phyloP scores from a whole-genome alignment of 2,888 invertebrate genomes.

The Ischnus inquisitorius region DNA sequence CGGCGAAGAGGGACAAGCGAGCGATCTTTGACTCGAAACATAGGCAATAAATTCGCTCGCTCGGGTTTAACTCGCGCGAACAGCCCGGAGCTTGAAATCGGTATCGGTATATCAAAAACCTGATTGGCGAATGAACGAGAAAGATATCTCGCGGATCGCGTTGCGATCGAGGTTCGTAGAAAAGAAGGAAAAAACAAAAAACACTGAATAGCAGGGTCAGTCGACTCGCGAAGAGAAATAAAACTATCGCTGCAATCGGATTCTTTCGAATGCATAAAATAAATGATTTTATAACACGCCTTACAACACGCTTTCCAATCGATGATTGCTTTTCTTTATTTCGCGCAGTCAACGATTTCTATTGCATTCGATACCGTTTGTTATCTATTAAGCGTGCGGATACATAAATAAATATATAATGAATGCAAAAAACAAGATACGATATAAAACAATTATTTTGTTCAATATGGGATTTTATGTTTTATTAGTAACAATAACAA shows the following conservation, averaged over 20 bases:
- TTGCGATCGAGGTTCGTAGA: conserved; percentile 21
- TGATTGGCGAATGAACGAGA: conserved; percentile 20
- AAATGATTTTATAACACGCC: neutral
- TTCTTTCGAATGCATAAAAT: conserved; percentile 23
- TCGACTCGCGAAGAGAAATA: neutral
- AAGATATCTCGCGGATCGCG: neutral
- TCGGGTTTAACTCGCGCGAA: no score
- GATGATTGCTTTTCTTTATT: no score
- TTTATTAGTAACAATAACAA: no score
- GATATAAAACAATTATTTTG: no score
- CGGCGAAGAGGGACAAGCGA: neutral
- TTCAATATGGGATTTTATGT: no score
- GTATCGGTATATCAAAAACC: neutral
- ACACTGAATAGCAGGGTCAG: neutral
- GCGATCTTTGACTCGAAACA: neutral
- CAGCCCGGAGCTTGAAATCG: neutral
- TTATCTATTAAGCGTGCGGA: no score
- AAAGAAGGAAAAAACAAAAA: neutral
- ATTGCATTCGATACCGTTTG: no score
- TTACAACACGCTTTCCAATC: no score
- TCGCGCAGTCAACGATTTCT: no score
- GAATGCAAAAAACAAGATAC: no score
- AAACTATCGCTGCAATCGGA: conserved; percentile 1
- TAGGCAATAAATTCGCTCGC: neutral
- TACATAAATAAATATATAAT: no score